Base-by-base conservation (phyloP, 2,888 invertebrate species). In the Seladonia tumulorum region DNA sequence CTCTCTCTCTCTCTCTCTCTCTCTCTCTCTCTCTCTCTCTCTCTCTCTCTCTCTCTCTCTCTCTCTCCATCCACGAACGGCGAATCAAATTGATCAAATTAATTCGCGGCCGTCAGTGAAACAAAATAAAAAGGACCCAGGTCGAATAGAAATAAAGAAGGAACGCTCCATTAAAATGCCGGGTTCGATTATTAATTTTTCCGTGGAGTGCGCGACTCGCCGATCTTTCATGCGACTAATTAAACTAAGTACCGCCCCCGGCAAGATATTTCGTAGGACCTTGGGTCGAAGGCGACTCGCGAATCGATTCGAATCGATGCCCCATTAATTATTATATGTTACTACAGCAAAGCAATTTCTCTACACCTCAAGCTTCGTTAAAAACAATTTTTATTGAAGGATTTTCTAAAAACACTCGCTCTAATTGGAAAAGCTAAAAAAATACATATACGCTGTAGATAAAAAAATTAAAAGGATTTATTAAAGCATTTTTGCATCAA, bases 171-270 rank as follows among this genome's bases (percentile, higher is more conserved):
- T 83, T 47, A 10, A 81, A 75, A 73, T 16, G 45, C 29, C 14
- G 0, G 39, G 49, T 25, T 53, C 76, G 72, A 53, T 76, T 76
- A 81, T 81, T 45, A 57, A 76, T 66, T 81, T 81, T 70, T 49
- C 71, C 45, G 29, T 29, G 22, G 63, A 72, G 45, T 66, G 25
- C 18, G 63, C 14, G 71, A 29, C 29, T 22, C 66, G 49, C 7
- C 70, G 18, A 39, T 42, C 42, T 63, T 60, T 71, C 74, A 72
- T 14, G 42, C 29, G 81, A 81, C 81, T 83, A 81, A 83, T 81
- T 73, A 73, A 76, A 76, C 73, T 68, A 76, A 81, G 66, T 73
- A 76, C 35, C 39, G 16, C 25, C 45, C 5, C 5, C 76, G 25
- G 39, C 25, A 45, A 29, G 29, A 53, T 53, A 63, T 75, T 79